Base-by-base conservation (phyloP, 2,113 vertebrate species). In the Eptatretus burgeri region DNA sequence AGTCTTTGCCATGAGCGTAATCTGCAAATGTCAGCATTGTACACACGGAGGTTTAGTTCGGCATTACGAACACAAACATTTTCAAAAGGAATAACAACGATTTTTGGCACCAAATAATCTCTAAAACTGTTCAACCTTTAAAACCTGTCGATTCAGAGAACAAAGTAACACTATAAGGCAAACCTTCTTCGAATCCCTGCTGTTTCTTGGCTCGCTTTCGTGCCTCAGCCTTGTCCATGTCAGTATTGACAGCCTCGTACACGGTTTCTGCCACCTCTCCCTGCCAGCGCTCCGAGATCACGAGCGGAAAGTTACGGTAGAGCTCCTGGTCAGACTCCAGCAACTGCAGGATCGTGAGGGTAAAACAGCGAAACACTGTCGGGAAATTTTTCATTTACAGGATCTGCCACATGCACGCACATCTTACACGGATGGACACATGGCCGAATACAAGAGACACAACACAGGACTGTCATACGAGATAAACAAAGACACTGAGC, bases 221-320 rank as follows among this genome's bases (percentile, higher is more conserved):
- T 65, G 79, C 79, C 73, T 98, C 91, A 7, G 75, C 78, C 74
- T 94, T 98, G 76, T 98, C 91, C 1, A 82, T 93, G 76, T 98
- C 91, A 1, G 75, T 76, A 65, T 98, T 98, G 66, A 95, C 85
- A 1, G 86, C 83, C 50, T 93, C 87, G 64, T 88, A 94, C 50
- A 98, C 84, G 0, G 91, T 98, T 73, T 95, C 89, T 1, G 82
- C 82, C 68, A 98, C 86, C 67, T 98, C 91, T 75, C 93, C 88
- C 77, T 98, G 89, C 91, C 91, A 98, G 70, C 91, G 91, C 71
- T 98, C 91, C 0, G 91, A 95, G 72, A 95, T 88, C 62, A 98
- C 86, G 78, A 98, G 69, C 1, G 91, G 87, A 71, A 98, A 98
- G 78, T 98, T 98, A 78, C 84, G 94, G 70, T 98, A 98, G 41